Base-by-base conservation (phyloP, 2,888 invertebrate genomes). In the Strigamia maritima region DNA sequence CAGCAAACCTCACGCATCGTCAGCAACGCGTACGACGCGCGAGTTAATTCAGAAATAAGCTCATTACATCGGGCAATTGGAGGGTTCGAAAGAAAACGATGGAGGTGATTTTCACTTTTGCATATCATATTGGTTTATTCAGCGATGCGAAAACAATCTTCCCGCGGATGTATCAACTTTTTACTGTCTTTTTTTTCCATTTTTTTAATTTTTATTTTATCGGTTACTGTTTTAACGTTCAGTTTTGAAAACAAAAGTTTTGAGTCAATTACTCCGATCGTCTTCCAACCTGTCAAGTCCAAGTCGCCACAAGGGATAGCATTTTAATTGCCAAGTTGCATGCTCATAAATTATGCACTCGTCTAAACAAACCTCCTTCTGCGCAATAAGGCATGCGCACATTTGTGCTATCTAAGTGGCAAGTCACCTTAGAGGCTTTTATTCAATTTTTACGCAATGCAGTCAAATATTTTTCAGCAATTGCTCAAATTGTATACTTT, bases 11-110 rank as follows among this genome's bases (percentile, higher is more conserved):
- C 60, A 60, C 60, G 60, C 60, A 60, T n/a, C 60, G 60, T 60
- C 60, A 60, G 60, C 60, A 60, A 60, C 60, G 60, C 60, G 22
- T 60, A 16, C 60, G 60, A 60, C 60, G 60, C 60, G 60, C 19
- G 60, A 60, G 60, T 60, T 60, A 60, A 60, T 60, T 60, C 60
- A 60, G 60, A 60, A 60, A 60, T 60, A 60, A 60, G 60, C 60
- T 60, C 60, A 60, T 60, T 60, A 60, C 60, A 60, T 22, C 60
- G 60, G 60, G 60, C 60, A 60, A 60, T 60, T 60, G 60, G 60
- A 60, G 60, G 24, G 19, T 60, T 60, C 60, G 60, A 60, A 60
- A 60, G 60, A 60, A 60, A 60, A 60, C 60, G 60, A 60, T 60
- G 19, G 22, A 19, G 60, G 24, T 60, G 60, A 60, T 60, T 60